Evolutionary conservation across 2,113 vertebrate genomes (phyloP).

Genomic region (Nibea albiflora): DNA sequence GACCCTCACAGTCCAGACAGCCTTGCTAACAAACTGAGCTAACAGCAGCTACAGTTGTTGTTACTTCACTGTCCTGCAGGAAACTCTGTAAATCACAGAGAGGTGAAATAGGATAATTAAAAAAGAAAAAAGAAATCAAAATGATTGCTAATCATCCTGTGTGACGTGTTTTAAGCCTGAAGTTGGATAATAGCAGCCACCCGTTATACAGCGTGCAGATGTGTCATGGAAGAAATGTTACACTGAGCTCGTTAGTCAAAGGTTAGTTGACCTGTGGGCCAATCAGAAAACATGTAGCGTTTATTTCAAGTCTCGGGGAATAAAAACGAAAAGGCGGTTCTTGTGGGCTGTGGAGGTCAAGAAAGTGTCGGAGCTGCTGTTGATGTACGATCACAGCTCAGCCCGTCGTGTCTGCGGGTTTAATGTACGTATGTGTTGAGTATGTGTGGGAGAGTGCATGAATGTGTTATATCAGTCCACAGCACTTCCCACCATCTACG

Average conservation of each 20-base stretch:
- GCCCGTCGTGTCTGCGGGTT: not conserved
- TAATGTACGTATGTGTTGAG: slow-evolving; percentile 12
- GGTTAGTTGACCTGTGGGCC: not conserved
- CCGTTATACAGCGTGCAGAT: not conserved
- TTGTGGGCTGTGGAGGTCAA: not conserved
- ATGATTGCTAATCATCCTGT: too few relatives aligned
- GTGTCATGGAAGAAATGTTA: not conserved
- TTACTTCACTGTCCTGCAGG: too few relatives aligned
- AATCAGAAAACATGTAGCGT: not conserved
- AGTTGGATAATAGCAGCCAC: too few relatives aligned
- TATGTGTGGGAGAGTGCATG: not conserved
- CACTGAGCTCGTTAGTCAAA: not conserved
- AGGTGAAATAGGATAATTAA: too few relatives aligned
- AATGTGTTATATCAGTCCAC: slow-evolving; percentile 24
- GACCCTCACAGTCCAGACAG: too few relatives aligned
- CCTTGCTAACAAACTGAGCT: too few relatives aligned
- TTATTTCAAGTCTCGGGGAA: not conserved
- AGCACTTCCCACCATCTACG: slow-evolving; percentile 17
- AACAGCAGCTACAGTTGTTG: too few relatives aligned
- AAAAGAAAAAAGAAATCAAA: too few relatives aligned
- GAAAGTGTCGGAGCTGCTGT: slow-evolving; percentile 6
- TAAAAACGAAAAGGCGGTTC: not conserved
- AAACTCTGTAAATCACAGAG: too few relatives aligned
- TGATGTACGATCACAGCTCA: slow-evolving; percentile 16
- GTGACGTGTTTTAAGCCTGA: not conserved